Conservation (phyloP, 2,888 invertebrate genomes). For the Apotomis betuletana region DNA sequence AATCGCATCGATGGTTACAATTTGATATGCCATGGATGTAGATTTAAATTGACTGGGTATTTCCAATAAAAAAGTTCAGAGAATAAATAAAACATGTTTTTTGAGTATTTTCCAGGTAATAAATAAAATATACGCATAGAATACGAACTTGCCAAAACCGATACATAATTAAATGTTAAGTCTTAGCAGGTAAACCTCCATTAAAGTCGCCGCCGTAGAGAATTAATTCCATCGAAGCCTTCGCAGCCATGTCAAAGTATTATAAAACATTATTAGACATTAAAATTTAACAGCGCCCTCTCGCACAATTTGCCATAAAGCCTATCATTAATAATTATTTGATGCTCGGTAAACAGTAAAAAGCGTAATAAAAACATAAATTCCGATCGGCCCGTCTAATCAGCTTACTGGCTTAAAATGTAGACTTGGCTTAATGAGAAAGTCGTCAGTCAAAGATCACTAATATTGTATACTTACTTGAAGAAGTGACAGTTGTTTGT, state of each 20-base stretch:
- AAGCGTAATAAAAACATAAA: slow-evolving; percentile 66
- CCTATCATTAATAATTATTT: slow-evolving; percentile 46
- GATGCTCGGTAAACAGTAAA: slow-evolving; percentile 51
- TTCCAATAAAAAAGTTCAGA: no score
- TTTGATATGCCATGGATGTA: background rate
- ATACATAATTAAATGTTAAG: background rate
- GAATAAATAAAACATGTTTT: no score
- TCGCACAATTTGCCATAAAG: slow-evolving; percentile 40
- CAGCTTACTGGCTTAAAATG: slow-evolving; percentile 59
- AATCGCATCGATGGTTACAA: background rate
- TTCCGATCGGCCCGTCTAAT: slow-evolving; percentile 55
- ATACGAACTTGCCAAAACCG: background rate
- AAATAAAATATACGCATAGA: background rate
- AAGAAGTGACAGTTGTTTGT: background rate
- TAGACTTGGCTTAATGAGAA: slow-evolving; percentile 47
- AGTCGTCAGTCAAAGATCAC: slow-evolving; percentile 24
- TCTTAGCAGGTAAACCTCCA: slow-evolving; percentile 7
- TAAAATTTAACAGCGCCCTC: slow-evolving; percentile 40
- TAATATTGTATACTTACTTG: background rate
- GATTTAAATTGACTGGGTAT: background rate
- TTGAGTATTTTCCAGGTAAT: no score
- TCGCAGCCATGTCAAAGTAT: slow-evolving; percentile 39
- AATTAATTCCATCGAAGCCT: slow-evolving; percentile 33
- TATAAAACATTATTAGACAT: slow-evolving; percentile 41
- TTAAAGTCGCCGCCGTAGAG: slow-evolving; percentile 7